Evolutionary conservation across 1,140 invertebrate species (phyloP).

Genomic region (Drosophila mojavensis): DNA sequence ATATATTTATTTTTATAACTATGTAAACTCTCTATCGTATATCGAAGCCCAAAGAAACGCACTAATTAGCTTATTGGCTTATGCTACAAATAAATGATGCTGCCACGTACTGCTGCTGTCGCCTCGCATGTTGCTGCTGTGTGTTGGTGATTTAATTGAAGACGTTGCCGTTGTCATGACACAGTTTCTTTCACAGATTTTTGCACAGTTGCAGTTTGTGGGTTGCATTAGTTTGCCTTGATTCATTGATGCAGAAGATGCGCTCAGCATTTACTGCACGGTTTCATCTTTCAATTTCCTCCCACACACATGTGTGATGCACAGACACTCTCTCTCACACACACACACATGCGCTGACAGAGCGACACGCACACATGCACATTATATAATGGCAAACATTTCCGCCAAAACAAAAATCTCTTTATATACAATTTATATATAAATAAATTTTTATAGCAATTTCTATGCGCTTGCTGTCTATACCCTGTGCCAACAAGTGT

Average conservation of each 20-base stretch:
- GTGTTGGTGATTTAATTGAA: slow-evolving; percentile 34
- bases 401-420: slow-evolving; percentile 2
- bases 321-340: not conserved
- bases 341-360: not conserved
- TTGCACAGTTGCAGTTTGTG: slow-evolving; percentile 47
- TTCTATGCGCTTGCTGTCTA: slow-evolving; percentile 20
- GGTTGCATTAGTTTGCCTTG: slow-evolving; percentile 49
- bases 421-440: slow-evolving; percentile 4
- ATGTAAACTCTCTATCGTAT: not conserved
- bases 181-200: slow-evolving; percentile 8
- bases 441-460: slow-evolving; percentile 25
- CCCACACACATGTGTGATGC: not conserved
- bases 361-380: not conserved
- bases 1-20: not conserved
- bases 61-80: slow-evolving; percentile 51
- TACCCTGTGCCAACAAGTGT: not conserved
- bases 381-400: slow-evolving; percentile 22
- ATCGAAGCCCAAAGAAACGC: slow-evolving; percentile 1
- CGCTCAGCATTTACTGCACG: slow-evolving; percentile 23
- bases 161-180: slow-evolving; percentile 41
- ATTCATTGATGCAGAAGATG: slow-evolving; percentile 49
- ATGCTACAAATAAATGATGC: slow-evolving; percentile 33
- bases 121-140: not conserved
- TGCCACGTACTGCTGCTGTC: slow-evolving; percentile 7
- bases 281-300: slow-evolving; percentile 29